These are phyloP conservation scores for Drosophila asahinai DNA, from an alignment of 1,140 invertebrate genomes.

Conservation along the genomic window DNA sequence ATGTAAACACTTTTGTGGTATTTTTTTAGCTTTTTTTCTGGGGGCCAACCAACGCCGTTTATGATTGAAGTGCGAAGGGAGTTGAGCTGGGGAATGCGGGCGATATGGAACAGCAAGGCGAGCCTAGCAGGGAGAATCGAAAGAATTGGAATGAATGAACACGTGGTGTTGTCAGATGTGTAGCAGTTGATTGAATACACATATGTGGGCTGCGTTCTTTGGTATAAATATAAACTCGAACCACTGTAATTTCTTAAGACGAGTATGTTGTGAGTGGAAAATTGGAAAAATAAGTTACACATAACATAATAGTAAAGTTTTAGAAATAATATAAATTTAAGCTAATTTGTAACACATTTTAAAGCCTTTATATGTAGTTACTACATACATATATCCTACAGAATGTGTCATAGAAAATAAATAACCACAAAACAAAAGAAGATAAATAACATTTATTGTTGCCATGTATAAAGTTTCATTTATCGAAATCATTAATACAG, in stretches of 20 bases:
- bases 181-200: slow-evolving; percentile 27
- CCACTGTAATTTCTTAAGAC: background rate
- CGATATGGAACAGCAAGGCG: background rate
- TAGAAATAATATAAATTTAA: background rate
- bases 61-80: slow-evolving; percentile 29
- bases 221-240: slow-evolving; percentile 15
- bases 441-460: background rate
- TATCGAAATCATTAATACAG: background rate
- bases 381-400: background rate
- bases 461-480: slow-evolving; percentile 1
- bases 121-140: background rate
- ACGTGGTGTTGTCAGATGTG: slow-evolving; percentile 10
- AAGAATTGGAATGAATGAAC: slow-evolving; percentile 6
- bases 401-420: background rate
- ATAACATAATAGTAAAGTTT: background rate
- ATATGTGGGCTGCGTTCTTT: slow-evolving; percentile 3
- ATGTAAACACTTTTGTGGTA: slow-evolving; percentile 76
- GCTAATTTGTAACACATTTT: background rate
- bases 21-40: slow-evolving; percentile 51
- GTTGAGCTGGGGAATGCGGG: background rate
- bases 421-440: background rate
- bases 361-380: background rate
- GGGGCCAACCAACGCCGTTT: slow-evolving; percentile 41
- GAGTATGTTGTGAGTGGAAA: background rate
- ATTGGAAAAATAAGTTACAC: background rate